A percentile compares a stretch with the other conserved stretches of the same genome.
These are phyloP conservation scores for Anguilla anguilla DNA, from an alignment of 2,797 vertebrate genomes.

Conservation along the genomic window DNA sequence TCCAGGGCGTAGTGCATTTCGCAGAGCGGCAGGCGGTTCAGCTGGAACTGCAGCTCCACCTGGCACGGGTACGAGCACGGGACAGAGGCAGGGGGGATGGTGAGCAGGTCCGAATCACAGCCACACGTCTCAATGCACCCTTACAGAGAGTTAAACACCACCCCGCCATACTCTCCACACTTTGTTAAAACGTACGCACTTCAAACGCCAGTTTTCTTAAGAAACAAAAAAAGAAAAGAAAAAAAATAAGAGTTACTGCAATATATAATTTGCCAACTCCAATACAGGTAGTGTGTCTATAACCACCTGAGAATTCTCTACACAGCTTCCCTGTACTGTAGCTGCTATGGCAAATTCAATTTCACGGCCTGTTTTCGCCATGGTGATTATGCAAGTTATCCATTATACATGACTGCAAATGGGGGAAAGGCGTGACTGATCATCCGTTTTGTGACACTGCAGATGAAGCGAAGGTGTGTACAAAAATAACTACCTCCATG, in stretches of 20 bases:
- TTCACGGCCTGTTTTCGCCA: neutral
- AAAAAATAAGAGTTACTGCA: too few species aligned
- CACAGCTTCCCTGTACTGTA: neutral
- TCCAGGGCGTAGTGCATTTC: conserved; percentile 99
- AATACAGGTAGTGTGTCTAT: neutral
- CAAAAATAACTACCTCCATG: too few species aligned
- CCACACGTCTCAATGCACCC: neutral
- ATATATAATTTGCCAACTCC: neutral
- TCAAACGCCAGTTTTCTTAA: neutral
- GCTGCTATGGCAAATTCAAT: neutral
- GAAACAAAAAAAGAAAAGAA: too few species aligned
- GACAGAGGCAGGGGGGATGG: neutral
- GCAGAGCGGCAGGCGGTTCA: conserved; percentile 96
- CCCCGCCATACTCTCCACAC: neutral
- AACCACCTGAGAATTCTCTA: neutral
- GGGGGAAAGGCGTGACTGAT: neutral
- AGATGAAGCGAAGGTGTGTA: neutral
- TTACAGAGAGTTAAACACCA: neutral
- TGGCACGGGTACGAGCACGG: conserved; percentile 52
- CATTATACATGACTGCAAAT: neutral
- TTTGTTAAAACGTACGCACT: neutral
- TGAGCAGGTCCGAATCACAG: neutral
- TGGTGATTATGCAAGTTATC: neutral
- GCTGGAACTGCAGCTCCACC: conserved; percentile 98
- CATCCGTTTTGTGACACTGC: neutral